A percentile compares a stretch with the other conserved stretches of the same genome.
Evolutionary conservation across 2,113 vertebrate genomes (phyloP).

Genomic region (Ictalurus furcatus): DNA sequence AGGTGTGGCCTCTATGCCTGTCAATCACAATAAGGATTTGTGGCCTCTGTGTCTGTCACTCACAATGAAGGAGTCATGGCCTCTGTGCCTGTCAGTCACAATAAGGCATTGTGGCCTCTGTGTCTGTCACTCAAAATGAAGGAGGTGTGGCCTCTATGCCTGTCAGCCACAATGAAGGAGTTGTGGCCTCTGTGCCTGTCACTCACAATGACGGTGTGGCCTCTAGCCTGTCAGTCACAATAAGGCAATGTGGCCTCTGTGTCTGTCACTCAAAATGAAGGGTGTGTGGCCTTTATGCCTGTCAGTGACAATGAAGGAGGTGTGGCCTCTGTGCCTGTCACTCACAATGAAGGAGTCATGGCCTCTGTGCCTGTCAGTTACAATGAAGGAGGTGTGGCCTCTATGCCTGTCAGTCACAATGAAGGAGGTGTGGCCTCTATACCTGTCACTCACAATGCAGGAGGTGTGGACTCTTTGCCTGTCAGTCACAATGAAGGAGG

Average conservation of each 20-base stretch:
- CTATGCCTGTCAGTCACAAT: no score
- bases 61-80: neutral
- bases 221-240: neutral
- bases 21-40: neutral
- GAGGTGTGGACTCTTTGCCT: neutral
- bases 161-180: neutral
- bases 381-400: neutral
- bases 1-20: neutral
- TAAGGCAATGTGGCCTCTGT: neutral
- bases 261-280: neutral
- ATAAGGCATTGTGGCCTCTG: neutral
- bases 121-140: neutral
- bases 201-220: neutral
- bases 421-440: neutral
- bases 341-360: neutral
- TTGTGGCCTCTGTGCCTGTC: neutral
- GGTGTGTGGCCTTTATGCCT: neutral
- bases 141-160: neutral
- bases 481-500: neutral
- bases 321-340: neutral
- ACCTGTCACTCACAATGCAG: neutral
- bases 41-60: neutral
- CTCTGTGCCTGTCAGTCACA: neutral
- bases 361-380: neutral
- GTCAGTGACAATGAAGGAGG: neutral